Evolutionary conservation across 2,888 invertebrate species (phyloP), one percentile per base, ranked within the genome.

Genomic region (Catotricha subobsoleta): DNA sequence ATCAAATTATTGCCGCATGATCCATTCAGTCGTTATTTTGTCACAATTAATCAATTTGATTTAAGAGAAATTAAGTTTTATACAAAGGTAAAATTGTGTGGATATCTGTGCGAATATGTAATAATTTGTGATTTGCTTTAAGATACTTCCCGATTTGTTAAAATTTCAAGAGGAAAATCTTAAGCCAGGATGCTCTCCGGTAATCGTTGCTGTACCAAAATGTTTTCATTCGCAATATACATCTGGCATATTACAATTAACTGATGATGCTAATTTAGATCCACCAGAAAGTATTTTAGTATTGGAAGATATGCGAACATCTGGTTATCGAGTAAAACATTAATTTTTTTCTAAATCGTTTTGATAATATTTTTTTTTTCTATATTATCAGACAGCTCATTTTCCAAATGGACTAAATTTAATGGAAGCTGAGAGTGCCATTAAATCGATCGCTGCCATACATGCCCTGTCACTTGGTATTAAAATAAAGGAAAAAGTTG

Each of bases 41-140:
- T 83, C 44, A 80, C 80, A 19, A 81, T 82, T 56, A 80, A 81
- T 2, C 81, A 82, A 57, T 83, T 83, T 55, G 82, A 83, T 58
- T 71, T 81, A 5, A 67, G 83, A 45, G 83, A 83, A 62, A 82
- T 83, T 51, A 72, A 80, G 48, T 83, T 83, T 63, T 83, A 83
- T 56, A 82, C 80, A 1, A 75, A 80, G 67, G 74, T 81, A 52
- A 46, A 45, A n/a, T n/a, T 12, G 15, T 43, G 34, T 34, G 15
- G 19, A 30, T 42, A 16, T 9, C 38, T 34, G 30, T 25, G 18
- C 10, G 16, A n/a, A 9, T 10, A 19, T 33, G 18, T 31, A 5
- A 16, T 31, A 8, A 10, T 31, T 31, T 16, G 5, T 31, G 31
- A 15, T 15, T 23, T 13, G 36, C 36, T 39, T 68, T 8, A 67